Conservation (phyloP, 2,113 vertebrate genomes). For the Centrocercus urophasianus region DNA sequence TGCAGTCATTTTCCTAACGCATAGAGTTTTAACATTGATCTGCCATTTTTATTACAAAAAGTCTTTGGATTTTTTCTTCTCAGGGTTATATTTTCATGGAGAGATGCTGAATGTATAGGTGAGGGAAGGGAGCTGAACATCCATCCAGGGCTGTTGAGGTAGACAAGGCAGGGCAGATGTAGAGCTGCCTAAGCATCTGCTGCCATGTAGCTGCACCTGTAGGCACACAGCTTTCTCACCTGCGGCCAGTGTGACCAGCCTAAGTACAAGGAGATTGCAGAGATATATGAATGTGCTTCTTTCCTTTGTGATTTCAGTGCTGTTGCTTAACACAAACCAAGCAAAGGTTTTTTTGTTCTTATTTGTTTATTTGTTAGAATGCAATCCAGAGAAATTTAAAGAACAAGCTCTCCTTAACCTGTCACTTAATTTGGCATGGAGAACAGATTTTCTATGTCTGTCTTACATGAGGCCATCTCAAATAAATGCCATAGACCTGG, state of each 20-base stretch:
- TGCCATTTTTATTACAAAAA: background rate
- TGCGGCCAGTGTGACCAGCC: background rate
- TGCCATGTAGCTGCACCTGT: background rate
- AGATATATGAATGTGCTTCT: background rate
- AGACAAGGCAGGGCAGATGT: background rate
- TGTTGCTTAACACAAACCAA: background rate
- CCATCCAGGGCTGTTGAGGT: background rate
- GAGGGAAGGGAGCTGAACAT: background rate
- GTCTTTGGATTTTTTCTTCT: background rate
- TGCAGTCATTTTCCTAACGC: background rate
- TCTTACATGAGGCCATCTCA: background rate
- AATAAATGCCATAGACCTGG: background rate
- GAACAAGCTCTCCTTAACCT: rapidly evolving
- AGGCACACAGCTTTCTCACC: background rate
- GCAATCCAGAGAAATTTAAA: background rate
- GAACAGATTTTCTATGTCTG: background rate
- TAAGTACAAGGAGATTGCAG: background rate
- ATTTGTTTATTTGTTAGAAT: background rate
- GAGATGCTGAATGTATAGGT: background rate
- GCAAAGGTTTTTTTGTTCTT: background rate
- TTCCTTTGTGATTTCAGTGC: background rate
- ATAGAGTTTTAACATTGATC: background rate
- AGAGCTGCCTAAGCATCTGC: background rate
- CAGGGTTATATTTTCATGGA: background rate
- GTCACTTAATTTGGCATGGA: background rate